Evolutionary conservation across 2,888 invertebrate genomes (phyloP).

Genomic region (Heteromyza rotundicornis): DNA sequence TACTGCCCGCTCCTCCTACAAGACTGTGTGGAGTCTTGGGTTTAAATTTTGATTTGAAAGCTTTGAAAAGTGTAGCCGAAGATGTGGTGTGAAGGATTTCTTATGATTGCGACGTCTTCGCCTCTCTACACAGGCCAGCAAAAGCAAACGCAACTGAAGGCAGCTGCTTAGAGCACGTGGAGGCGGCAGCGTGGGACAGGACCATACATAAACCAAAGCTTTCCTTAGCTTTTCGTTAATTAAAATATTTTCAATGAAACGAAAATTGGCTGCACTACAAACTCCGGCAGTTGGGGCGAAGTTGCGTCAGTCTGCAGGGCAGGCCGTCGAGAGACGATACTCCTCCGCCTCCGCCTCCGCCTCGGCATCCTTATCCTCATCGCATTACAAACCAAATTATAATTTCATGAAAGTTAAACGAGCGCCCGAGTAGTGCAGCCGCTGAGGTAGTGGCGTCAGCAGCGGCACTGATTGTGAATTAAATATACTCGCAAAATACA

Average conservation of each 20-base stretch:
- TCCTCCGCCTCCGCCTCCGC: too few relatives aligned
- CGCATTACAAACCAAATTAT: conserved; percentile 57
- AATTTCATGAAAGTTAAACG: conserved; percentile 36
- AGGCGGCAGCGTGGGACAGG: not conserved
- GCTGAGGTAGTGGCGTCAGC: not conserved
- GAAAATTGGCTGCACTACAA: too few relatives aligned
- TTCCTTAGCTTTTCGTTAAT: not conserved
- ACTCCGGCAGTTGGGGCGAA: too few relatives aligned
- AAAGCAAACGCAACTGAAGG: not conserved
- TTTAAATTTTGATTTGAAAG: too few relatives aligned
- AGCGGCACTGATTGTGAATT: not conserved
- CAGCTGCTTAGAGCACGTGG: not conserved
- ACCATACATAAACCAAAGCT: too few relatives aligned
- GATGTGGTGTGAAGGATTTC: too few relatives aligned
- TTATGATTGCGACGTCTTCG: too few relatives aligned
- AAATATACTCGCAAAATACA: too few relatives aligned
- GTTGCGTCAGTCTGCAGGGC: not conserved
- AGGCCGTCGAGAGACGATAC: not conserved
- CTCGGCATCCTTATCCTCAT: conserved; percentile 31
- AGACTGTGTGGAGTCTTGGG: too few relatives aligned
- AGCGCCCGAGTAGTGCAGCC: not conserved
- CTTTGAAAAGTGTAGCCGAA: too few relatives aligned
- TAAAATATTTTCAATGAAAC: conserved; percentile 4
- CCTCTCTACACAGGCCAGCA: too few relatives aligned
- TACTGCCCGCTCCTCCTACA: too few relatives aligned